Evolutionary conservation across 2,113 vertebrate species (phyloP), one percentile per base, ranked within the genome.

Genomic region (Gambusia holbrooki): DNA sequence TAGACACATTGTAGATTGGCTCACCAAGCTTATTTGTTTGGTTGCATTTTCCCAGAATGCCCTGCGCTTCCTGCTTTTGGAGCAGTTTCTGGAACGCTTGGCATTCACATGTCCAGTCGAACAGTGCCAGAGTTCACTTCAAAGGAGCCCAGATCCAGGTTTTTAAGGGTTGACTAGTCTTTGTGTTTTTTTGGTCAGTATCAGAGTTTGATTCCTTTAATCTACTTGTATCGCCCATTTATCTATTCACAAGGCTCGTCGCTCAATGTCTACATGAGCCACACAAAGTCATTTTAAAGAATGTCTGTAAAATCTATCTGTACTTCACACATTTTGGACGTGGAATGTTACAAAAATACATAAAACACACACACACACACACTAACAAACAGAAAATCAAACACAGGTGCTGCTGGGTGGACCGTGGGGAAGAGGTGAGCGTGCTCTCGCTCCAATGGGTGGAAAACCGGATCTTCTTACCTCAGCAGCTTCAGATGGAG

Each of bases 401-500:
- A 88, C 74, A 91, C 91, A 92, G 86, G 89, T 89, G 86, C 85
- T 84, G 87, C 90, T 87, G 90, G 86, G 78, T 92, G 89, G 90
- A 88, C 85, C 77, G 75, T 84, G 83, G 87, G 93, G 91, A 90
- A 86, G 90, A 92, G 89, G 87, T 83, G 85, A 91, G 90, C 91
- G 73, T 74, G 74, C 73, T 88, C 84, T 82, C 89, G 94, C 94
- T 95, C 89, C 90, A 73, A 80, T 86, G 92, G 92, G 92, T 94
- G 91, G 94, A 95, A 95, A 96, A 95, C 90, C 76, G 88, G 87
- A 94, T 95, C 93, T 95, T 94, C 91, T 93, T 94, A 95, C 89
- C 92, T 96, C 91, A 94, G 93, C 94, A 93, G 89, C 90, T 94
- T 92, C 86, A 85, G 89, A 92, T 84, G 88, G 89, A 90, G 71